These are phyloP conservation scores for Congeria kusceri DNA, from an alignment of 2,888 invertebrate species.

Conservation along the genomic window DNA sequence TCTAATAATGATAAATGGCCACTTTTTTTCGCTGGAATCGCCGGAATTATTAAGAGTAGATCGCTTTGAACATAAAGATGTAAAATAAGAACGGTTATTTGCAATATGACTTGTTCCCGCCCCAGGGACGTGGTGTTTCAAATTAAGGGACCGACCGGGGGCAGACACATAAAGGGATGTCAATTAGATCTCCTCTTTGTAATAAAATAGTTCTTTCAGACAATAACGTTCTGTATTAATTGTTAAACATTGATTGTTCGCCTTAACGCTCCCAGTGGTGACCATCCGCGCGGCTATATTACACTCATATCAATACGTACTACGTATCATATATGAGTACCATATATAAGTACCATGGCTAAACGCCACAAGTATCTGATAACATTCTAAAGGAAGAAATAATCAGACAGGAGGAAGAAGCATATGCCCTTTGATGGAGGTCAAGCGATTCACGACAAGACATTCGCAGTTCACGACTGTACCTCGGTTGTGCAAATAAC, in stretches of 20 bases:
- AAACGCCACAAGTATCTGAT: too few species aligned
- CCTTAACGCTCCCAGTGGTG: too few species aligned
- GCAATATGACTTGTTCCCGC: not conserved
- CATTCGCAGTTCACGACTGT: too few species aligned
- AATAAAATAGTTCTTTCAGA: constrained; percentile 1
- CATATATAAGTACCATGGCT: too few species aligned
- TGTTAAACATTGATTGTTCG: not conserved
- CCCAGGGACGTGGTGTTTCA: not conserved
- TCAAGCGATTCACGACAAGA: too few species aligned
- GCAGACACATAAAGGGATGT: not conserved
- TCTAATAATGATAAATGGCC: constrained; percentile 4
- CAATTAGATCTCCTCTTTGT: constrained; percentile 2
- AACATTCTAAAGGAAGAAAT: too few species aligned
- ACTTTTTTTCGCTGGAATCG: not conserved
- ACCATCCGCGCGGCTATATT: too few species aligned
- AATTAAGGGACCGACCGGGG: not conserved
- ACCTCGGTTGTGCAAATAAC: too few species aligned
- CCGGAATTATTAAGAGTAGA: not conserved
- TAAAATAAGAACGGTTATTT: not conserved
- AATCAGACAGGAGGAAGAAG: too few species aligned
- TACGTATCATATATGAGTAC: too few species aligned
- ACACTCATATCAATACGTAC: too few species aligned
- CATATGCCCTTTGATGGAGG: too few species aligned
- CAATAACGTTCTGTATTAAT: not conserved
- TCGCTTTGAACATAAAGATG: constrained; percentile 3